Evolutionary conservation across 2,113 vertebrate genomes (phyloP).

Genomic region (Carollia perspicillata): DNA sequence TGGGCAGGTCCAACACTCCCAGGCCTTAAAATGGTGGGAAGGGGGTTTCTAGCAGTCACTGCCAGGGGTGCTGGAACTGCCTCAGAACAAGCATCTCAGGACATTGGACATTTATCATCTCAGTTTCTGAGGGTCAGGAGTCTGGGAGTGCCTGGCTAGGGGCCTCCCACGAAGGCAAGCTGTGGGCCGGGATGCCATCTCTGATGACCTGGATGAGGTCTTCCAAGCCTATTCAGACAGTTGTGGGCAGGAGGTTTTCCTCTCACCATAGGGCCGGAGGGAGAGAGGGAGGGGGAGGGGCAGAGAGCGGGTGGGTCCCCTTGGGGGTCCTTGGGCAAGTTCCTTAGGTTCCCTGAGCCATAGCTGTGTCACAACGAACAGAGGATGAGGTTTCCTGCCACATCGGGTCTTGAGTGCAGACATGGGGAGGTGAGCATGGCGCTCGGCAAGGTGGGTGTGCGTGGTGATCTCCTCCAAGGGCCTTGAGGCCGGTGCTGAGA

Average conservation of each 20-base stretch:
- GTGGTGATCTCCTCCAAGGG: no score
- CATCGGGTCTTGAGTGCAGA: accelerated
- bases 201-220: not conserved
- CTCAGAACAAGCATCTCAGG: not conserved
- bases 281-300: not conserved
- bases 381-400: not conserved
- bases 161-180: not conserved
- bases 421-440: not conserved
- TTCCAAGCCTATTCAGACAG: not conserved
- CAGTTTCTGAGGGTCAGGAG: not conserved
- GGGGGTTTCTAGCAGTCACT: not conserved
- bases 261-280: accelerated
- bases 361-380: not conserved
- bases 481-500: no score
- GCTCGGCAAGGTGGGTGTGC: not conserved
- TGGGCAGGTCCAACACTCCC: not conserved
- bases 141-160: not conserved
- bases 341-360: not conserved
- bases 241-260: not conserved
- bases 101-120: not conserved
- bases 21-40: not conserved
- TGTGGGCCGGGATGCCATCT: not conserved
- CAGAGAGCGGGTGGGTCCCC: not conserved
- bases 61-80: no score
- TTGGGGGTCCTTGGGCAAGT: not conserved